These are phyloP conservation scores for Neolamprologus hecqui DNA, from an alignment of 2,113 vertebrate species.

Conservation along the genomic window DNA sequence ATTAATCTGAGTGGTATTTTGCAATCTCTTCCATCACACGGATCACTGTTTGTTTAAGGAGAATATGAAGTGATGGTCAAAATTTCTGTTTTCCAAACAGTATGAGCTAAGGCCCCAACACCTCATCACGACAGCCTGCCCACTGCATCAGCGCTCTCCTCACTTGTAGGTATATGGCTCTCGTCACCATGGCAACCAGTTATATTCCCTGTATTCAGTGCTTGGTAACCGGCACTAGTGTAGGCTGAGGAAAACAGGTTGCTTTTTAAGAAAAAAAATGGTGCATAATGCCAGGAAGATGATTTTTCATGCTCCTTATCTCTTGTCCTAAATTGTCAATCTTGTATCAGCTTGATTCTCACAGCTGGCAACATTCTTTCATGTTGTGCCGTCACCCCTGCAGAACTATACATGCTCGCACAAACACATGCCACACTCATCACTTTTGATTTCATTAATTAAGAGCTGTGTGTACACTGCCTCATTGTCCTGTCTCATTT, in stretches of 20 bases:
- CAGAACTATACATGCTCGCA: neutral
- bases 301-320: constrained; percentile 6
- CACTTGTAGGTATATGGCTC: constrained; percentile 69
- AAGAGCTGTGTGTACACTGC: neutral
- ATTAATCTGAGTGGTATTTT: neutral
- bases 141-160: constrained; percentile 63
- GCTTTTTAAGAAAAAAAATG: constrained; percentile 21
- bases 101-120: constrained; percentile 36
- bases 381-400: neutral
- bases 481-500: neutral
- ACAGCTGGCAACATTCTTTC: neutral
- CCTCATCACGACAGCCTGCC: constrained; percentile 65
- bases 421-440: neutral
- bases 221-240: constrained; percentile 53
- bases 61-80: neutral
- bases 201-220: constrained; percentile 57
- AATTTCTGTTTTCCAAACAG: constrained; percentile 19
- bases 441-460: neutral
- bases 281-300: constrained; percentile 5
- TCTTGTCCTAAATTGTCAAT: constrained; percentile 6
- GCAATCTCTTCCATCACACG: neutral
- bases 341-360: neutral
- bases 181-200: constrained; percentile 67
- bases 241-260: constrained; percentile 51
- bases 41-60: neutral